These are phyloP conservation scores for Tympanoctomys barrerae DNA, from an alignment of 2,797 vertebrate genomes.

Conservation along the genomic window DNA sequence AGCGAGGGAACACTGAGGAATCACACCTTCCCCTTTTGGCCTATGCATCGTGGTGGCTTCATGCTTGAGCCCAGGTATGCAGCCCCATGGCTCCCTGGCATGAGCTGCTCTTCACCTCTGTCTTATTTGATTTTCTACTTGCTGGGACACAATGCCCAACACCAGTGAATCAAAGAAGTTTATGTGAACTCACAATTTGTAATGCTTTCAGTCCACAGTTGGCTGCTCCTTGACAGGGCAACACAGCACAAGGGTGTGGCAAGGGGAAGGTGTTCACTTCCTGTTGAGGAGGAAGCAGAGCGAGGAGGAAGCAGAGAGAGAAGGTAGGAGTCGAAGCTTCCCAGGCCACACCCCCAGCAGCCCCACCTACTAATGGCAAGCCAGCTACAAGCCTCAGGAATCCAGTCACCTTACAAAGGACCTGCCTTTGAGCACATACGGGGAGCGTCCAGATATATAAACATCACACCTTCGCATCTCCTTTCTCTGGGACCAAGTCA, in stretches of 20 bases:
- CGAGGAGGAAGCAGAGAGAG: not conserved
- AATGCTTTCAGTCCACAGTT: not conserved
- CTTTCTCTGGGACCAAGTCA: not conserved
- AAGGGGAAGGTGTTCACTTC: not conserved
- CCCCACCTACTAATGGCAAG: not conserved
- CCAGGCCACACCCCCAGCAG: not conserved
- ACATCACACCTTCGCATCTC: not conserved
- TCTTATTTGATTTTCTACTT: not conserved
- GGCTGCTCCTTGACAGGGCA: not conserved
- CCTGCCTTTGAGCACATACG: not conserved
- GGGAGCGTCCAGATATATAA: no score
- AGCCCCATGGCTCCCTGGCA: not conserved
- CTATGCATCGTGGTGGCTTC: not conserved
- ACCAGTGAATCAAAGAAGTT: not conserved
- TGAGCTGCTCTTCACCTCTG: not conserved
- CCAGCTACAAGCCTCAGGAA: not conserved
- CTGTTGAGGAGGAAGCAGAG: not conserved
- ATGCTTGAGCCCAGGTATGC: not conserved
- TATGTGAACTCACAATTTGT: not conserved
- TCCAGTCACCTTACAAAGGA: not conserved
- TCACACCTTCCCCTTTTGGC: not conserved
- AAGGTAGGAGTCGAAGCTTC: not conserved
- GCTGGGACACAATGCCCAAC: not conserved
- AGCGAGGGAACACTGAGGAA: no score
- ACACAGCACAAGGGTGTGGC: not conserved